These are phyloP conservation scores for Periophthalmus modestus DNA, from an alignment of 2,113 vertebrate genomes.

Conservation along the genomic window DNA sequence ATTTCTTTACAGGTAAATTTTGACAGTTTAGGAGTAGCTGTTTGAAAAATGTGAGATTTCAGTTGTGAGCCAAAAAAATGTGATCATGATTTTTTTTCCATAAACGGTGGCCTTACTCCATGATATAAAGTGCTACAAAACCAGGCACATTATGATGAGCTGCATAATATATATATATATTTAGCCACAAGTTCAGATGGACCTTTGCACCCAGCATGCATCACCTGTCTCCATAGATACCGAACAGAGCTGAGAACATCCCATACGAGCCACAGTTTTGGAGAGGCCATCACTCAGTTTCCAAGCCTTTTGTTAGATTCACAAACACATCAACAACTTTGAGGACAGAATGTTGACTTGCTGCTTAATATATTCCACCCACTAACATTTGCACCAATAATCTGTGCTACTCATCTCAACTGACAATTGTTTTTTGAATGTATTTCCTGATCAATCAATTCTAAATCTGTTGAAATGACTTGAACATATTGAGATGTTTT, in stretches of 20 bases:
- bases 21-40: no score
- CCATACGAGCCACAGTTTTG: background rate
- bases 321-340: slow-evolving; percentile 7
- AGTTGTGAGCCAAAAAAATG: no score
- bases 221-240: background rate
- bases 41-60: no score
- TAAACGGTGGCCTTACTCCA: no score
- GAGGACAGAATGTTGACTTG: slow-evolving; percentile 5
- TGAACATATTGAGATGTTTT: background rate
- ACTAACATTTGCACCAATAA: slow-evolving; percentile 2
- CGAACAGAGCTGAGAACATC: background rate
- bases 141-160: background rate
- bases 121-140: background rate
- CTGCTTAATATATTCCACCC: slow-evolving; percentile 3
- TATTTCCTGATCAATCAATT: background rate
- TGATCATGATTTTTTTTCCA: no score
- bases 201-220: background rate
- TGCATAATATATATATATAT: no score
- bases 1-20: no score
- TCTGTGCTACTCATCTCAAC: slow-evolving; percentile 10
- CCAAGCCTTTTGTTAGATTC: background rate
- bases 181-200: no score
- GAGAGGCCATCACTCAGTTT: background rate
- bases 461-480: background rate
- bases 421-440: background rate